Base-by-base conservation (phyloP, 2,888 invertebrate genomes). In the Linnaemya tessellans region DNA sequence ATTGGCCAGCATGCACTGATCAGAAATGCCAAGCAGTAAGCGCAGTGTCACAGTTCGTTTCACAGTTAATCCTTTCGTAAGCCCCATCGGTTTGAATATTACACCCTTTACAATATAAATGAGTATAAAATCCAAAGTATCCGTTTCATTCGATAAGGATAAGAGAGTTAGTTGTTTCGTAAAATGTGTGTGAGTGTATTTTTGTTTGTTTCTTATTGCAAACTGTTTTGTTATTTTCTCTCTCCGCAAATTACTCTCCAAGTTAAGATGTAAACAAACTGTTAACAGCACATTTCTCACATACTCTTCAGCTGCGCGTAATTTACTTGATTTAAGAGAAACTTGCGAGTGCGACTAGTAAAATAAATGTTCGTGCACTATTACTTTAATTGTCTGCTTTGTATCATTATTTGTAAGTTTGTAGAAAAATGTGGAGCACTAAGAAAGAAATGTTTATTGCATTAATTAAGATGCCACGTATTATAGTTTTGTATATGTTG, bases 401-500 rank as follows among this genome's bases (percentile, higher is more conserved):
- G 54, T 68, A 10, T 10, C 15, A 18, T 64, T 54, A 20, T 38
- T 10, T 56, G 46, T 43, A 54, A 60, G 58, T 35, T 15, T 38
- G n/a, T 49, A 7, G 4, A 25, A 49, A 25, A 49, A 58, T 9
- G 54, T 13, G 20, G 20, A 54, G 43, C 51, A 54, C 20, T 18
- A 51, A 56, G 15, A 64, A 51, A 65, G 51, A 75, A 65, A 41
- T 11, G 41, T 68, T 74, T 20, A 51, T 70, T 74, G 49, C 74
- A 78, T 85, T 84, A 85, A 85, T 84, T 84, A 84, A 81, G 78
- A 74, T 74, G 51, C 74, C 81, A 84, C 81, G 84, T 84, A 81
- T 79, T 62, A 74, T 73, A 68, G 73, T 68, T 79, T 74, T 78
- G 68, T 74, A 15, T 46, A 20, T 62, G 62, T 70, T 70, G 38